Evolutionary conservation across 2,113 vertebrate genomes (phyloP), one percentile per base, ranked within the genome.

Genomic region (Syngnathus floridae): DNA sequence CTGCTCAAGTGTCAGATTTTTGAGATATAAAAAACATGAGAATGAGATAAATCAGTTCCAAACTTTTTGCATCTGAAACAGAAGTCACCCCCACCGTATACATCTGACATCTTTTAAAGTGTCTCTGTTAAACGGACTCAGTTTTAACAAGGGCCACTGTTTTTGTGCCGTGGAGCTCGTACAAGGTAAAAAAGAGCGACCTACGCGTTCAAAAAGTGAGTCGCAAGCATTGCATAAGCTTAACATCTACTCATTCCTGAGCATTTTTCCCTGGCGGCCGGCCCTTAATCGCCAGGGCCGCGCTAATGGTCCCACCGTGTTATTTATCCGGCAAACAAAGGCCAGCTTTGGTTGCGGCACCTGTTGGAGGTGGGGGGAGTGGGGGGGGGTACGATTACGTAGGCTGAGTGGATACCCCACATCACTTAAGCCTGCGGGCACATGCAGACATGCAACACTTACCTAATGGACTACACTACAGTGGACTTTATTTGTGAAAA

Each of bases 291-390:
- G 82, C 73, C 62, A 62, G 78, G 65, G 82, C 73, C 65, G 62
- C 79, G 67, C 69, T 49, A 80, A 79, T 82, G 72, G 75, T 82
- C 75, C 72, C 69, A 56, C 54, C 55, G 77, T 55, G 61, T 75
- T 81, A 84, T 67, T 81, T 72, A 74, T 62, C 71, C 78, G 36
- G 16, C 7, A 57, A 75, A 83, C 74, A 84, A 83, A 80, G 65
- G 64, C 57, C 66, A 59, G 76, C 72, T 78, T 74, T 74, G 66
- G 70, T 65, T 52, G 55, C 22, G 57, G 52, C 37, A 59, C 41
- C 49, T 17, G 58, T 19, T 4, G 31, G 9, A 3, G 14, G 14
- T 13, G 43, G 41, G 12, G 13, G 41, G 41, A 12, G 5, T 1
- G 56, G 35, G 40, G 6, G 40, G 52, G 22, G 35, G 5, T 3